Conservation (phyloP, 2,888 invertebrate genomes). For the Hypsopygia costalis region DNA sequence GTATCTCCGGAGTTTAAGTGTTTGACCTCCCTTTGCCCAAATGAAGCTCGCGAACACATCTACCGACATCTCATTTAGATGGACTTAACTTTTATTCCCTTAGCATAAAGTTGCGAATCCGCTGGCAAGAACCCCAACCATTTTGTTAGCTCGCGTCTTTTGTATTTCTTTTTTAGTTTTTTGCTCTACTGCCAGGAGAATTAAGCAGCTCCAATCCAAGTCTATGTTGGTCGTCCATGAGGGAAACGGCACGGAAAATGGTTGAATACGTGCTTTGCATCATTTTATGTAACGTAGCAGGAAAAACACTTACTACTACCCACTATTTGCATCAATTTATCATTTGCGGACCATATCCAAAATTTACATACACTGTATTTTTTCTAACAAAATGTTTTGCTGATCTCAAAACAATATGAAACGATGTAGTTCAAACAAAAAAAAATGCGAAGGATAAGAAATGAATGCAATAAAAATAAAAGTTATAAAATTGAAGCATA, state of each 20-base stretch:
- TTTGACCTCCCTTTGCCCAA: constrained; percentile 72
- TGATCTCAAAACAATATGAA: neutral
- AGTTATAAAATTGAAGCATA: no score
- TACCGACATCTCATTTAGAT: constrained; percentile 40
- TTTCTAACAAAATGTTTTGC: neutral
- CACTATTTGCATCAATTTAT: constrained; percentile 5
- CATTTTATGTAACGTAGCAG: constrained; percentile 12
- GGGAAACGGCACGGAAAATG: constrained; percentile 31
- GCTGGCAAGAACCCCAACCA: constrained; percentile 21
- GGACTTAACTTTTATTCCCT: constrained; percentile 36
- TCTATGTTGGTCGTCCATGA: constrained; percentile 47
- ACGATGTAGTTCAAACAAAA: neutral
- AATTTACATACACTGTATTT: neutral
- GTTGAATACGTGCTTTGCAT: constrained; percentile 18
- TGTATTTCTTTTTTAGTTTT: constrained; percentile 68
- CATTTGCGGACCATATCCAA: constrained; percentile 3
- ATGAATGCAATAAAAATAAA: no score
- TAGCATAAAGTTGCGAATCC: constrained; percentile 36
- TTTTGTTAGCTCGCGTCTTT: constrained; percentile 52
- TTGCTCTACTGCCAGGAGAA: constrained; percentile 54
- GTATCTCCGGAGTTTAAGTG: constrained; percentile 73
- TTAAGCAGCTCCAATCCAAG: constrained; percentile 64
- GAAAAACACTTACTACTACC: neutral
- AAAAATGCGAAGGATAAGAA: no score
- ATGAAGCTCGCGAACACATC: constrained; percentile 64